phyloP scores from a whole-genome alignment of 2,888 invertebrate species.

The Hirtodrosophila alboralis region DNA sequence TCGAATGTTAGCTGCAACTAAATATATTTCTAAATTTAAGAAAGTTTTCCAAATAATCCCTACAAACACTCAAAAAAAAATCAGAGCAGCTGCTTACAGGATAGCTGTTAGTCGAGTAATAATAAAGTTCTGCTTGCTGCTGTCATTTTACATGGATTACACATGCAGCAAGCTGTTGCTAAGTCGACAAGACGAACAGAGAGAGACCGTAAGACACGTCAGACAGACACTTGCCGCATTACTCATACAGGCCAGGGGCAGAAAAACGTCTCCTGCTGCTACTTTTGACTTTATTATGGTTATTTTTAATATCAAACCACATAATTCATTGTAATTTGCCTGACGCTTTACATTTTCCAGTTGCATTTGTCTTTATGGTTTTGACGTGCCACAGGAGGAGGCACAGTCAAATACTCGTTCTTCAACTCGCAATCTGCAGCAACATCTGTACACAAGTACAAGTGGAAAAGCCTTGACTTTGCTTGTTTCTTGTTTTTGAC shows the following conservation, averaged over 20 bases:
- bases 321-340: slow-evolving; percentile 79
- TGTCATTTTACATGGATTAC: slow-evolving; percentile 38
- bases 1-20: too few species aligned
- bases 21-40: too few species aligned
- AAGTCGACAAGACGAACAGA: slow-evolving; percentile 50
- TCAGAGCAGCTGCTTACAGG: neutral
- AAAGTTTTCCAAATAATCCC: too few species aligned
- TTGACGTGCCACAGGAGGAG: slow-evolving; percentile 38
- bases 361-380: slow-evolving; percentile 59
- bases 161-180: slow-evolving; percentile 63
- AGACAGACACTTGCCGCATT: slow-evolving; percentile 38
- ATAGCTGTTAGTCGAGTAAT: slow-evolving; percentile 12
- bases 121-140: slow-evolving; percentile 1
- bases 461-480: slow-evolving; percentile 48
- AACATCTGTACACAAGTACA: slow-evolving; percentile 3
- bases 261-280: slow-evolving; percentile 11
- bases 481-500: slow-evolving; percentile 8
- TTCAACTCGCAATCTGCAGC: slow-evolving; percentile 63
- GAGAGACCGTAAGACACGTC: too few species aligned
- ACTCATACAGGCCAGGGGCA: slow-evolving; percentile 62
- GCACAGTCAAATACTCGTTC: slow-evolving; percentile 4
- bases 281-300: slow-evolving; percentile 35
- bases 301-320: slow-evolving; percentile 76
- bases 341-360: slow-evolving; percentile 64
- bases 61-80: too few species aligned